phyloP scores from a whole-genome alignment of 2,888 invertebrate species.

The Brassicogethes aeneus region DNA sequence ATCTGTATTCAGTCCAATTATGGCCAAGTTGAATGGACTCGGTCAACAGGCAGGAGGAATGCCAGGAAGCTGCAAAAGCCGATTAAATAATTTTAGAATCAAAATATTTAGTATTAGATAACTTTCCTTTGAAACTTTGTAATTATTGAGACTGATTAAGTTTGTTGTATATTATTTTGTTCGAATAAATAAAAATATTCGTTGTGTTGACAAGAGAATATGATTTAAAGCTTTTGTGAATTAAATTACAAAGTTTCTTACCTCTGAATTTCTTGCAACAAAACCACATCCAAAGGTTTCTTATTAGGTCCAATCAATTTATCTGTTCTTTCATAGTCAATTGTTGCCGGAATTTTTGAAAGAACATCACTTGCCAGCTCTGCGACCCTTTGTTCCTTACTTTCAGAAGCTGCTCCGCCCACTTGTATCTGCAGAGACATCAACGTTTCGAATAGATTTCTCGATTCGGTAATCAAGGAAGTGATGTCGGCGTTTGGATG shows the following conservation, averaged over 20 bases:
- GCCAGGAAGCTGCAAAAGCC: no score
- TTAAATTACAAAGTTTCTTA: constrained; percentile 13
- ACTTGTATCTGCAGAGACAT: constrained; percentile 68
- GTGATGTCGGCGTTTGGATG: constrained; percentile 86
- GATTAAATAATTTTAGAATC: no score
- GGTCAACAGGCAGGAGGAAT: no score
- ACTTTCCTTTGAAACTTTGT: no score
- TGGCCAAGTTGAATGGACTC: constrained; percentile 46
- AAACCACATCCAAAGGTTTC: constrained; percentile 72
- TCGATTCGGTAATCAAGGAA: constrained; percentile 71
- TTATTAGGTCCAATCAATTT: constrained; percentile 65
- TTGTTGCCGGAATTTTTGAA: constrained; percentile 58
- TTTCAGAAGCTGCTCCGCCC: constrained; percentile 46
- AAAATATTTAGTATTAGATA: no score
- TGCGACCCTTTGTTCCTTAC: constrained; percentile 62
- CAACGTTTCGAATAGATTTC: constrained; percentile 66
- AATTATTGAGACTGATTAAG: no score
- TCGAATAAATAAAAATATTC: no score
- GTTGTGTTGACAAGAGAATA: no score
- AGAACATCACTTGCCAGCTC: constrained; percentile 63
- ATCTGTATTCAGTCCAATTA: constrained; percentile 45
- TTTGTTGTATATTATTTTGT: no score
- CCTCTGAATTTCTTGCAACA: constrained; percentile 65
- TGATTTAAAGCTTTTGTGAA: no score
- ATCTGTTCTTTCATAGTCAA: constrained; percentile 69